A percentile compares a stretch with the other conserved stretches of the same genome.
These are phyloP conservation scores for Adelphocoris suturalis DNA, from an alignment of 2,888 invertebrate species.

Conservation along the genomic window DNA sequence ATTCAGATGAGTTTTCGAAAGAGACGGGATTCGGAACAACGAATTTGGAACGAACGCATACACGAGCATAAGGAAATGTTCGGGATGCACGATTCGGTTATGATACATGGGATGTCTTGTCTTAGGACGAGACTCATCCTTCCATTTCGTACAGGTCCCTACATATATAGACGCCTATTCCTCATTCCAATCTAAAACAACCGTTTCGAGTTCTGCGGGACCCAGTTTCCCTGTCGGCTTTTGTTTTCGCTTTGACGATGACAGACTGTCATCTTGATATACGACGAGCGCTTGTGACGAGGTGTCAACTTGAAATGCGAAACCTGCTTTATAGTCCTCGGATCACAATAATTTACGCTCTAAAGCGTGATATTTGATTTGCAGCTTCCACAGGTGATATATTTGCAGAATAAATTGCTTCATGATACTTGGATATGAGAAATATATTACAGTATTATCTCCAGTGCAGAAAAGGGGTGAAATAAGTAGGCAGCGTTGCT, in stretches of 20 bases:
- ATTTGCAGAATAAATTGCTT: neutral
- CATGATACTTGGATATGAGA: too few relatives aligned
- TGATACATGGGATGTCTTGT: too few relatives aligned
- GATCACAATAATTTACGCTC: constrained; percentile 12
- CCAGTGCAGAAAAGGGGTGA: too few relatives aligned
- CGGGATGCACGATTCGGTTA: too few relatives aligned
- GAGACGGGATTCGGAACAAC: too few relatives aligned
- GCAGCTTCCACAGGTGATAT: neutral
- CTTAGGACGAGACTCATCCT: neutral
- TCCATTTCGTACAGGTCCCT: neutral
- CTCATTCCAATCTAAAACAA: neutral
- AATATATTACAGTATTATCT: too few relatives aligned
- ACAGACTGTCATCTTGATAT: constrained; percentile 32
- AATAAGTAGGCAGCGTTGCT: too few relatives aligned
- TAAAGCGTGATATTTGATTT: constrained; percentile 1
- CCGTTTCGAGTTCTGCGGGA: neutral
- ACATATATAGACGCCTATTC: neutral
- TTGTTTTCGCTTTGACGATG: constrained; percentile 30
- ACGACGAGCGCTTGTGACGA: neutral
- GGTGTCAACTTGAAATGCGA: constrained; percentile 27
- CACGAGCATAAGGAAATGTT: too few relatives aligned
- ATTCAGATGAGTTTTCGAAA: too few relatives aligned
- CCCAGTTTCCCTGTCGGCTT: constrained; percentile 25
- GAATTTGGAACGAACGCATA: too few relatives aligned
- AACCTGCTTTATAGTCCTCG: constrained; percentile 15